Evolutionary conservation across 2,888 invertebrate genomes (phyloP), one percentile per base, ranked within the genome.

Genomic region (Polyploca ridens): DNA sequence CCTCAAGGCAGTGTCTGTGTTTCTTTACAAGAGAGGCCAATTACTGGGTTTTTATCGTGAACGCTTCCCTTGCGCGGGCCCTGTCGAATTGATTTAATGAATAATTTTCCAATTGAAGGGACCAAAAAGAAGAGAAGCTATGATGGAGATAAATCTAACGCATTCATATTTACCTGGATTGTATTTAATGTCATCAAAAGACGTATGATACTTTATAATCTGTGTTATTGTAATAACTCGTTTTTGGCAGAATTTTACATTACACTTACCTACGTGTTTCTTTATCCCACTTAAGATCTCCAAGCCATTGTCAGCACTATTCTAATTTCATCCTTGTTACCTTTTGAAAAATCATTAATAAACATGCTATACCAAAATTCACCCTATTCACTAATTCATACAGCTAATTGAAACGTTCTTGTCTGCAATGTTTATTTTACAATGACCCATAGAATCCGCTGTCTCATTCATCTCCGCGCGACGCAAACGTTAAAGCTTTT

Each of bases 21-120:
- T 82, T 78, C 77, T 77, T 82, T 78, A 75, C 76, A 76, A 83
- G 19, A 54, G 61, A 79, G 71, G 81, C 88, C 90, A 90, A 90
- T 90, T 89, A 90, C 83, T 64, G 82, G 75, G 76, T 82, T 85
- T 84, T 80, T 81, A 84, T 78, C 74, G 78, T 54, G 73, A 74
- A 72, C 69, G 69, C 74, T 70, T 70, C 69, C 77, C 71, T 74
- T 74, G 75, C 66, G 70, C 68, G 68, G 73, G 76, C 69, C 76
- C 78, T 82, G 81, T 79, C 75, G 74, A 76, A 75, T 78, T 85
- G 83, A 88, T 87, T 89, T 86, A 84, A 87, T 88, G 88, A 90
- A 89, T 88, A 89, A 87, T 88, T 87, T 88, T 87, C 84, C 86
- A 76, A 85, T 83, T 73, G 81, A 86, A 76, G 68, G 79, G 76